These are phyloP conservation scores for Suncus etruscus DNA, from an alignment of 2,113 vertebrate species.

Conservation along the genomic window DNA sequence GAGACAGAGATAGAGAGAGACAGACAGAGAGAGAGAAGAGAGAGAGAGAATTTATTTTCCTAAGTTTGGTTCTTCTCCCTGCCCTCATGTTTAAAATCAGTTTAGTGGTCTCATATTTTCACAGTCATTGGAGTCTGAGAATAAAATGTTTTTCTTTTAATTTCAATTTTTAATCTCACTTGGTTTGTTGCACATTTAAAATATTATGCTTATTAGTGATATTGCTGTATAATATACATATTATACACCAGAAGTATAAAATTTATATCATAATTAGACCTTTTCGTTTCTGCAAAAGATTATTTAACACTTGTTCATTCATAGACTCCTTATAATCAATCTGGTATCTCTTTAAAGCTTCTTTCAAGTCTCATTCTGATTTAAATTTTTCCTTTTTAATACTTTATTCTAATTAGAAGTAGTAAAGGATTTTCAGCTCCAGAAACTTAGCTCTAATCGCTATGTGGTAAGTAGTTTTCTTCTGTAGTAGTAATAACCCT, in stretches of 20 bases:
- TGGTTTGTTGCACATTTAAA: constrained; percentile 32
- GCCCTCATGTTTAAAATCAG: constrained; percentile 42
- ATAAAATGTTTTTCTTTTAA: constrained; percentile 23
- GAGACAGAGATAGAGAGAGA: no score
- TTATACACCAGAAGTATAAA: no score
- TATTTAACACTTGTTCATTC: neutral
- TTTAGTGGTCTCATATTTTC: neutral
- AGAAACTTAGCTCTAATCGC: constrained; percentile 44
- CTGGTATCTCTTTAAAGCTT: constrained; percentile 58
- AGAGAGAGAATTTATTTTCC: neutral
- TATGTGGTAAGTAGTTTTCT: constrained; percentile 12
- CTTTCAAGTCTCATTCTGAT: constrained; percentile 34
- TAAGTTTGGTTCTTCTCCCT: constrained; percentile 23
- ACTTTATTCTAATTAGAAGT: constrained; percentile 51
- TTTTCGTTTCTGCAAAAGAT: constrained; percentile 43
- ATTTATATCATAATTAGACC: neutral
- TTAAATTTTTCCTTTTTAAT: constrained; percentile 52
- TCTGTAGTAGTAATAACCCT: constrained; percentile 5
- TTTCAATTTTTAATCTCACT: constrained; percentile 28
- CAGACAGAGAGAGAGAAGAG: neutral
- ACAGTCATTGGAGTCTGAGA: constrained; percentile 17
- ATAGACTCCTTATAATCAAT: neutral
- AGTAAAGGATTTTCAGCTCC: neutral
- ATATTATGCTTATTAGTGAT: neutral
- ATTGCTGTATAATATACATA: neutral